These are phyloP conservation scores for Napeogenes inachia DNA, from an alignment of 2,888 invertebrate genomes.

Conservation along the genomic window DNA sequence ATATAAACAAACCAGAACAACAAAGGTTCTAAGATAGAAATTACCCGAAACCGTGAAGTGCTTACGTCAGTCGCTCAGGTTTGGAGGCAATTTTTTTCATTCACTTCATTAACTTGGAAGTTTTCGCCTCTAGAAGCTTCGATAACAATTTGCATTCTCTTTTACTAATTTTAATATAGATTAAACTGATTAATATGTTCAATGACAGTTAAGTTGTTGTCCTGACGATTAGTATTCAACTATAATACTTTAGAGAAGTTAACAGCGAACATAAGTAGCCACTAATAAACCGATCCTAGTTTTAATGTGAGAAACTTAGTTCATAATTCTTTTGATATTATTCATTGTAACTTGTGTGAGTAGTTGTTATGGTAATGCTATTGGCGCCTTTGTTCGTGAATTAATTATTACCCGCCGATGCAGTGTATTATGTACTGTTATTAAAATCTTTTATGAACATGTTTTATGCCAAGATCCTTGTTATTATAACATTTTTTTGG, in stretches of 20 bases:
- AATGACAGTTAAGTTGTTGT: not conserved
- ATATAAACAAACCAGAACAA: not conserved
- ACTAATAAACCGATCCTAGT: no score
- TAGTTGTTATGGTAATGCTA: slow-evolving; percentile 17
- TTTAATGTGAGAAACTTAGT: no score
- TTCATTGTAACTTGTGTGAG: slow-evolving; percentile 8
- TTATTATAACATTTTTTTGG: no score
- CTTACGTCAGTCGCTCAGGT: not conserved
- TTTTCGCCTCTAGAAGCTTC: not conserved
- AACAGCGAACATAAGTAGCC: no score
- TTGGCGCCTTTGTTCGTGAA: slow-evolving; percentile 19
- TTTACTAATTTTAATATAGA: slow-evolving; percentile 1
- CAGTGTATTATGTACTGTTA: slow-evolving; percentile 1
- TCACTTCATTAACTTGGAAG: slow-evolving; percentile 5
- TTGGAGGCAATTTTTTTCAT: not conserved
- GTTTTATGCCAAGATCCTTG: no score
- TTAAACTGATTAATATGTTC: slow-evolving; percentile 3
- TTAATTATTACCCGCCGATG: slow-evolving; percentile 22
- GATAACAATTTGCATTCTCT: slow-evolving; percentile 5
- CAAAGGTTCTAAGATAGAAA: not conserved
- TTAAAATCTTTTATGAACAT: no score
- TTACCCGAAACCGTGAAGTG: not conserved
- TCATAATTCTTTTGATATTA: no score
- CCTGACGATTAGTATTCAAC: not conserved
- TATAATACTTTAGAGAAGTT: not conserved